Percentiles rank a stretch among this genome's conserved stretches.
Evolutionary conservation across 2,888 invertebrate genomes (phyloP).

Genomic region (Asteroscopus sphinx): DNA sequence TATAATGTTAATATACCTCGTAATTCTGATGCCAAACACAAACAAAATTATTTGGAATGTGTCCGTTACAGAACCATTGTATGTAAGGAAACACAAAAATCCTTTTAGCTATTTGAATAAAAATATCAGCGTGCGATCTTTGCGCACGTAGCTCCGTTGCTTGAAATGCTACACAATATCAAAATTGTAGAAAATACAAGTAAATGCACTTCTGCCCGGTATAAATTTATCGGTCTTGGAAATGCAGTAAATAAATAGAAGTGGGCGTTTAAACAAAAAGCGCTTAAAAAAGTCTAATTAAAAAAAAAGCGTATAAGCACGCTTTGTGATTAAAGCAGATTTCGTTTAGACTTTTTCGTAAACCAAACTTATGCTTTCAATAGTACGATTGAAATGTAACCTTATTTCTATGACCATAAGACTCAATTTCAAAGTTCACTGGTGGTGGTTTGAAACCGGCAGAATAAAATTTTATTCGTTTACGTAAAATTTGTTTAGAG

Average conservation of each 20-base stretch:
- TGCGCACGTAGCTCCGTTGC: not conserved
- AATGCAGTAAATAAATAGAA: not conserved
- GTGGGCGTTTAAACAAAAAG: no score
- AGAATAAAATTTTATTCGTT: no score
- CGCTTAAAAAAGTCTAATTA: no score
- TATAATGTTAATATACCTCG: not conserved
- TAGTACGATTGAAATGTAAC: no score
- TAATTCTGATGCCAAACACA: not conserved
- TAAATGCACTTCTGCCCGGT: slow-evolving; percentile 3
- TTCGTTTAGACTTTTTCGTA: no score
- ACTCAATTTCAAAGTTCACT: no score
- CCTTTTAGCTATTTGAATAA: slow-evolving; percentile 6
- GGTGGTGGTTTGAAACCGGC: no score
- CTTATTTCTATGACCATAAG: no score
- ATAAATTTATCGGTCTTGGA: slow-evolving; percentile 13
- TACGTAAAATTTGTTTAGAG: no score
- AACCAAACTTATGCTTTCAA: no score
- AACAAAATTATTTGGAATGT: not conserved
- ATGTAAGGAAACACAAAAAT: slow-evolving; percentile 5
- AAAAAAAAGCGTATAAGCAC: no score
- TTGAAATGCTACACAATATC: not conserved
- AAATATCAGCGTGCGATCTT: slow-evolving; percentile 1
- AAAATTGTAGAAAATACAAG: not conserved
- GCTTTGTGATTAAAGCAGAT: no score
- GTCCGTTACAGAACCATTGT: not conserved